These are phyloP conservation scores for Nymphalis io DNA, from an alignment of 1,140 invertebrate genomes.

Conservation along the genomic window DNA sequence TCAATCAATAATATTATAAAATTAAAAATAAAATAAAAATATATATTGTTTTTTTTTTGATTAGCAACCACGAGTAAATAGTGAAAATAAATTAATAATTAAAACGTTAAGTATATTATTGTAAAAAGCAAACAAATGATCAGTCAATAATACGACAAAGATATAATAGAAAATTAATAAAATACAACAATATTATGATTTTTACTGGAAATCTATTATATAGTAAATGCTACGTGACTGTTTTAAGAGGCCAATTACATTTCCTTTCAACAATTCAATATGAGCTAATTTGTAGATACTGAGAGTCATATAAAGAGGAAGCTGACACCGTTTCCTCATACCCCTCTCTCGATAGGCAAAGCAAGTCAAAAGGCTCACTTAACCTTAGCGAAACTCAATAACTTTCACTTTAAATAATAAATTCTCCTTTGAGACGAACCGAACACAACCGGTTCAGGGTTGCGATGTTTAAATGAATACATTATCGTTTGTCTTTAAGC, in stretches of 20 bases:
- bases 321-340: constrained; percentile 58
- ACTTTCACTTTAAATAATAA: constrained; percentile 79
- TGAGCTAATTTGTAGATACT: constrained; percentile 59
- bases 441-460: constrained; percentile 62
- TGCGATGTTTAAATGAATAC: constrained; percentile 53
- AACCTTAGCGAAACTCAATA: constrained; percentile 79
- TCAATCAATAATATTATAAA: too few relatives aligned
- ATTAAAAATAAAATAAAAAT: too few relatives aligned
- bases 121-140: too few relatives aligned
- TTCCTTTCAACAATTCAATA: constrained; percentile 44
- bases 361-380: constrained; percentile 75
- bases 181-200: background rate
- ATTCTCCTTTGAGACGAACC: constrained; percentile 72
- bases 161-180: too few relatives aligned
- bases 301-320: constrained; percentile 60
- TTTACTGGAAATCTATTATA: background rate
- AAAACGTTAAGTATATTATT: too few relatives aligned
- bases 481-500: constrained; percentile 31
- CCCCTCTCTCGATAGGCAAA: constrained; percentile 57
- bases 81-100: too few relatives aligned
- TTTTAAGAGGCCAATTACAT: constrained; percentile 39
- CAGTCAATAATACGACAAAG: too few relatives aligned
- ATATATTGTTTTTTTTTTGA: too few relatives aligned
- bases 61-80: too few relatives aligned
- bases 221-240: constrained; percentile 10